Evolutionary conservation across 92 coral and sea anemone species (phyloP), one percentile per base, ranked within the genome.

Genomic region (Epizoanthus illoricatus): DNA sequence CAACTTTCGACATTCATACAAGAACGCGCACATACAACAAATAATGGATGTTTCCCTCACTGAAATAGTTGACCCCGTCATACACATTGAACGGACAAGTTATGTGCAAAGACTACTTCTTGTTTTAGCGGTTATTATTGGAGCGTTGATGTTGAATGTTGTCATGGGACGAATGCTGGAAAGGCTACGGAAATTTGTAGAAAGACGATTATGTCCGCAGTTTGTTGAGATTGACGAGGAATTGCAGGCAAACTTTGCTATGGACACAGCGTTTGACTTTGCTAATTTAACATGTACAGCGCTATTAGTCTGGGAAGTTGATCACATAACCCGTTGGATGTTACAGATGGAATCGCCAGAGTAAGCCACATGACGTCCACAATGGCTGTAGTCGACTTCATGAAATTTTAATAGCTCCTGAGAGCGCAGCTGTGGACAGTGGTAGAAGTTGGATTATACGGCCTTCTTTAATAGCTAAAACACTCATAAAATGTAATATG

Each of bases 241-340:
- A 13, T 80, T 65, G 17, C 86, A 85, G 23, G 71, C 66, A 7
- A 74, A 39, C 17, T 85, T 89, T 89, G 92, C 84, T 12, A 41
- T 89, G 55, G 84, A 89, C 60, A 80, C 85, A 28, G 89, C 92
- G 10, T 85, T 89, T 75, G 92, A 86, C 52, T 80, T 89, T 45
- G 90, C 67, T 1, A 89, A 89, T 76, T 66, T 89, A 62, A 89
- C 92, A 15, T 81, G 73, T 61, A 89, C 92, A 39, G 92, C 92
- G 5, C 49, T 89, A 49, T 75, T 89, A 60, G 89, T 87, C 16
- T 89, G 92, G 92, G 80, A 81, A 74, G 80, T 86, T 4, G 86
- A 89, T 56, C 64, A 89, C 54, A 43, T 89, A 7, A 74, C 72
- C 21, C 74, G 86, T 19, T 81, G 89, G 89, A 89, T 89, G 62